These are phyloP conservation scores for Saturnia pavonia DNA, from an alignment of 2,888 invertebrate species.

Conservation along the genomic window DNA sequence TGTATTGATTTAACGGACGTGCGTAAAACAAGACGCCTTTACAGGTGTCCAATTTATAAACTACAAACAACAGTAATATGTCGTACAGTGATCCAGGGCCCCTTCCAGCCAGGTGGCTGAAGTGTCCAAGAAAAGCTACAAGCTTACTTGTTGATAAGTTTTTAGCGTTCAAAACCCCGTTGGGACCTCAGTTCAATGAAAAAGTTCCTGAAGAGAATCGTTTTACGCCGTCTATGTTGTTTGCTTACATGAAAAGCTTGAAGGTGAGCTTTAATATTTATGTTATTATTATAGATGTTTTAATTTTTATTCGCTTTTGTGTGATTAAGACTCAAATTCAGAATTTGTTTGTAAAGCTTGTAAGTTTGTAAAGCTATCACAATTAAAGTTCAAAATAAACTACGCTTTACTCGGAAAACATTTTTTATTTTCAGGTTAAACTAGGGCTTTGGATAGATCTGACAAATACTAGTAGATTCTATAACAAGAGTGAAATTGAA, in stretches of 20 bases:
- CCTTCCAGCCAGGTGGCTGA: conserved; percentile 93
- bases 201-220: conserved; percentile 91
- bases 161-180: conserved; percentile 96
- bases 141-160: conserved; percentile 90
- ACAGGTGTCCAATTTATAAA: background rate
- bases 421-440: conserved; percentile 82
- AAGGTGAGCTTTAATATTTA: conserved; percentile 79
- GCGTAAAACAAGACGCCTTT: background rate
- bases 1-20: background rate
- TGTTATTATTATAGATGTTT: background rate
- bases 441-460: conserved; percentile 98
- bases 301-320: background rate
- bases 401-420: background rate
- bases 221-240: conserved; percentile 94
- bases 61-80: conserved; percentile 47
- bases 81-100: conserved; percentile 78
- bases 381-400: background rate
- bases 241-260: conserved; percentile 88
- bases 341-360: background rate
- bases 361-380: background rate
- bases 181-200: conserved; percentile 90
- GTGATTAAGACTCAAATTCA: background rate
- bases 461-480: conserved; percentile 97
- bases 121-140: conserved; percentile 91
- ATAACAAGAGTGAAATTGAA: conserved; percentile 91